Evolutionary conservation across 2,113 vertebrate genomes (phyloP).

Genomic region (Xiphophorus maculatus): DNA sequence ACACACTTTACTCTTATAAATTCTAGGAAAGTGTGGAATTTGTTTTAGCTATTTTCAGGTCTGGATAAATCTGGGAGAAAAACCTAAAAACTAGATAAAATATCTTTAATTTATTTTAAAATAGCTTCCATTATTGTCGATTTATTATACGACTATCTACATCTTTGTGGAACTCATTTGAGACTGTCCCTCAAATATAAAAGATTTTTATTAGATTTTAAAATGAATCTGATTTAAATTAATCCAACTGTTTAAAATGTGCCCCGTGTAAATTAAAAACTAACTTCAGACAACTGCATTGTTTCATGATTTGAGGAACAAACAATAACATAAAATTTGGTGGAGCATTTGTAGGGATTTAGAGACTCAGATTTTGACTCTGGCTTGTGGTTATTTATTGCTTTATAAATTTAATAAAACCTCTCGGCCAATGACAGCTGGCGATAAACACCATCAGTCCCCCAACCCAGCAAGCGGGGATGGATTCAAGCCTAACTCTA

Average conservation of each 20-base stretch:
- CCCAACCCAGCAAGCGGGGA: no score
- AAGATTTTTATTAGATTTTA: neutral
- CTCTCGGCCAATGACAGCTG: no score
- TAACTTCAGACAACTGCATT: neutral
- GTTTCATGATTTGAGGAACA: no score
- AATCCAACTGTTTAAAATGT: neutral
- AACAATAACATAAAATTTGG: neutral
- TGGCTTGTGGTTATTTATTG: no score
- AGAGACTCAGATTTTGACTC: no score
- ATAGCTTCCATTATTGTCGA: neutral
- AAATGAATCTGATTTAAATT: neutral
- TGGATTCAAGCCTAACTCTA: neutral
- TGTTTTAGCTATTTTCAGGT: no score
- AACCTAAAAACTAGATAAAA: neutral
- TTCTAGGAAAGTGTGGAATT: no score
- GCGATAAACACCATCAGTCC: no score
- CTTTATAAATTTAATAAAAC: no score
- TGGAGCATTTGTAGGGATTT: no score
- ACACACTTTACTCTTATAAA: neutral
- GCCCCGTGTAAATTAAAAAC: neutral
- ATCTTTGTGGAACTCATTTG: neutral
- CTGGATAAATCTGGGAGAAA: neutral
- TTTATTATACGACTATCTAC: neutral
- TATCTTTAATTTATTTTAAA: neutral
- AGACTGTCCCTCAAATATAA: no score